These are phyloP conservation scores for Pelosia muscerda DNA, from an alignment of 2,888 invertebrate genomes.

Conservation along the genomic window DNA sequence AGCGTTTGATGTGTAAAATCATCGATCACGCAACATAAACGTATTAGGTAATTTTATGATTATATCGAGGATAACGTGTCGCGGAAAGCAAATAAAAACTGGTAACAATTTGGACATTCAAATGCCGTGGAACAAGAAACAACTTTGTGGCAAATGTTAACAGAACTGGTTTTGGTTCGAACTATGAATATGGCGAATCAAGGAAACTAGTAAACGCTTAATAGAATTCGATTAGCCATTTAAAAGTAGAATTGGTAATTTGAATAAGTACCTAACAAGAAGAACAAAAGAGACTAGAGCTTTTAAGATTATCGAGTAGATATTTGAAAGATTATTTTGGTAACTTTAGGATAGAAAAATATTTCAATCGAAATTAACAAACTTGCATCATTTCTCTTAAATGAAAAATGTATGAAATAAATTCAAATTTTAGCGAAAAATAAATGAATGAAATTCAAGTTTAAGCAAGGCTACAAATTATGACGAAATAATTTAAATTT, in stretches of 20 bases:
- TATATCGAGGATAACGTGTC: not conserved
- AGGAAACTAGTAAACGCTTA: not conserved
- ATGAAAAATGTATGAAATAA: not conserved
- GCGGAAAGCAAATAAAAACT: not conserved
- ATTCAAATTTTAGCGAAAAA: not conserved
- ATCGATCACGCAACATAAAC: constrained; percentile 37
- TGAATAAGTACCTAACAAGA: not conserved
- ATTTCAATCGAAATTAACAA: not conserved
- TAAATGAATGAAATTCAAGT: not conserved
- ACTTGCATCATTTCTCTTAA: not conserved
- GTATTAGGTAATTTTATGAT: constrained; percentile 34
- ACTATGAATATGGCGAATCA: constrained; percentile 8
- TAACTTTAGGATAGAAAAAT: not conserved
- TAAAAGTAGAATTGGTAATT: not conserved
- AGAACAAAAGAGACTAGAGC: not conserved
- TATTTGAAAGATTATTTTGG: not conserved
- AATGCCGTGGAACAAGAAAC: not conserved
- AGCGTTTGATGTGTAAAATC: constrained; percentile 18
- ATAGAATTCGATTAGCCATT: not conserved
- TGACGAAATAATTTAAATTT: not conserved
- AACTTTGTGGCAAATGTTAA: constrained; percentile 7
- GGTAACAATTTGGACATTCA: not conserved
- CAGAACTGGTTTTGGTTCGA: constrained; percentile 10
- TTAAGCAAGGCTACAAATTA: not conserved
- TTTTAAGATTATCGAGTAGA: not conserved